Evolutionary conservation across 2,888 invertebrate genomes (phyloP).

Genomic region (Parnassius apollo): DNA sequence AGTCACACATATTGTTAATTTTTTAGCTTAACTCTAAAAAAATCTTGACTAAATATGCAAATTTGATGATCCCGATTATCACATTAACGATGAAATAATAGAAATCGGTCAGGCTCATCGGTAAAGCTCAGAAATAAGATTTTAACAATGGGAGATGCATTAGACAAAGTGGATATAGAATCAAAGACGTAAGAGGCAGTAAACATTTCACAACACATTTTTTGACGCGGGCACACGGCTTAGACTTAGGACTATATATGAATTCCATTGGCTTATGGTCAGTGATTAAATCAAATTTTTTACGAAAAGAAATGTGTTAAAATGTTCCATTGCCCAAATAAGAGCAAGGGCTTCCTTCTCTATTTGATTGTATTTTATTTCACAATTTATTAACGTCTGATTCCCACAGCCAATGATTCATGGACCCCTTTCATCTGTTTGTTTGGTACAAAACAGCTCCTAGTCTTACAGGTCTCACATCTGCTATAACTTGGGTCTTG

Average conservation of each 20-base stretch:
- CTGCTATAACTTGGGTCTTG: constrained; percentile 30
- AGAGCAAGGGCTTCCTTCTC: constrained; percentile 24
- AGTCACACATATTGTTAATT: too few relatives aligned
- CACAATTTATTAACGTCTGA: constrained; percentile 20
- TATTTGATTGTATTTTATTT: constrained; percentile 1
- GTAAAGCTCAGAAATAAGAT: too few relatives aligned
- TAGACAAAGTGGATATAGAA: too few relatives aligned
- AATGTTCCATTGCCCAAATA: constrained; percentile 23
- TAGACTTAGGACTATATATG: constrained; percentile 41
- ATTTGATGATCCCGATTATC: too few relatives aligned
- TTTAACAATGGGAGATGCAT: too few relatives aligned
- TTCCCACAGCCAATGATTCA: constrained; percentile 1
- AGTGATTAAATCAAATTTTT: constrained; percentile 39
- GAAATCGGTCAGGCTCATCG: too few relatives aligned
- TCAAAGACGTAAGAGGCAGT: too few relatives aligned
- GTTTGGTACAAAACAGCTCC: constrained; percentile 31
- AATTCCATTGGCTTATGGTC: constrained; percentile 40
- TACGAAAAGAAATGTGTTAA: constrained; percentile 31
- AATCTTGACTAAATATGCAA: too few relatives aligned
- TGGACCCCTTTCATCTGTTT: constrained; percentile 8
- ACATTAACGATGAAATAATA: too few relatives aligned
- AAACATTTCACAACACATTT: constrained; percentile 35
- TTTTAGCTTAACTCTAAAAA: too few relatives aligned
- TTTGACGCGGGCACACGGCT: constrained; percentile 43
- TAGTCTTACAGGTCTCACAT: constrained; percentile 33